Evolutionary conservation across 2,888 invertebrate genomes (phyloP).

Genomic region (Podabrus alpinus): DNA sequence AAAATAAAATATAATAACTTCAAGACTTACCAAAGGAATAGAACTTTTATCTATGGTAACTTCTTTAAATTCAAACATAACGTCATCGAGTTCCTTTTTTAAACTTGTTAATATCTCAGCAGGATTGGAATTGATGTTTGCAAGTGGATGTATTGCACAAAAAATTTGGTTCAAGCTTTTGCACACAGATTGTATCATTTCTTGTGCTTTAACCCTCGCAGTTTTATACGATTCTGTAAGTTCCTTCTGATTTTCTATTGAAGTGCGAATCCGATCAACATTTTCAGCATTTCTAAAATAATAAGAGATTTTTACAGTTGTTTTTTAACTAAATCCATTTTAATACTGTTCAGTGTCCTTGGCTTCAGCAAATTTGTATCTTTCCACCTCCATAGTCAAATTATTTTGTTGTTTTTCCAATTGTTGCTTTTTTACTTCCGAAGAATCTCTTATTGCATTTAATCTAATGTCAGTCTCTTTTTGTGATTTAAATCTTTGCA

Average conservation of each 20-base stretch:
- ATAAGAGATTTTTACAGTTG: conserved; percentile 35
- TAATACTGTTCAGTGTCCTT: conserved; percentile 79
- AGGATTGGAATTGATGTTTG: conserved; percentile 1
- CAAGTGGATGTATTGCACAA: conserved; percentile 31
- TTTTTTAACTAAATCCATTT: conserved; percentile 43
- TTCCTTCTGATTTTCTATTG: conserved; percentile 60
- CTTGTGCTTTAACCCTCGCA: conserved; percentile 45
- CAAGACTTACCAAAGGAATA: neutral
- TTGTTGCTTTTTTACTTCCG: conserved; percentile 74
- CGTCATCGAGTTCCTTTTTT: conserved; percentile 14
- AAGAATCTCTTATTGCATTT: conserved; percentile 69
- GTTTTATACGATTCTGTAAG: conserved; percentile 53
- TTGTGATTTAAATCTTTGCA: conserved; percentile 74
- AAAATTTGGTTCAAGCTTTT: conserved; percentile 33
- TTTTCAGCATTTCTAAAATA: conserved; percentile 70
- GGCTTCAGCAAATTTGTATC: conserved; percentile 77
- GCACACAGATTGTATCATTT: conserved; percentile 36
- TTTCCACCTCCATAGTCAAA: conserved; percentile 71
- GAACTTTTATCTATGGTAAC: neutral
- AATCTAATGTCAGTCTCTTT: conserved; percentile 73
- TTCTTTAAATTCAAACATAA: conserved; percentile 10
- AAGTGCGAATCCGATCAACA: conserved; percentile 65
- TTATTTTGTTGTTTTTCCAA: conserved; percentile 70
- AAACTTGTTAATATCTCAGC: conserved; percentile 1
- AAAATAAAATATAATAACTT: no score